phyloP scores from a whole-genome alignment of 2,113 vertebrate species.

The Pardalotus punctatus region DNA sequence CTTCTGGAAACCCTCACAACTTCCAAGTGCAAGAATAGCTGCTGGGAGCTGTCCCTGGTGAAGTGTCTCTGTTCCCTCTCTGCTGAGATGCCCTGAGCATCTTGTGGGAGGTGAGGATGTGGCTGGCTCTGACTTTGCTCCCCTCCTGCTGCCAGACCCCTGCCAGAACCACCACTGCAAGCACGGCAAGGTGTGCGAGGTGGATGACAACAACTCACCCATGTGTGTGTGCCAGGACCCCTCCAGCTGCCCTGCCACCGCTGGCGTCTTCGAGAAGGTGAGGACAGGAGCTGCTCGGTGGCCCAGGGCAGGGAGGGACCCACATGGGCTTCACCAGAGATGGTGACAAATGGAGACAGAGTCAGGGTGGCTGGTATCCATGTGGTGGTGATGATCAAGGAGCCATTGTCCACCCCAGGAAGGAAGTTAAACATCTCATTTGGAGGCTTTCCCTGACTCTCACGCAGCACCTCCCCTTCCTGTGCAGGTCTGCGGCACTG shows the following conservation, averaged over 20 bases:
- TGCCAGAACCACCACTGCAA: conserved; percentile 97
- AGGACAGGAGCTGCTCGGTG: not conserved
- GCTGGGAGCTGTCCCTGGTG: not conserved
- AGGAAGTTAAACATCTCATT: not conserved
- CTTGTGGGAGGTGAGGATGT: not conserved
- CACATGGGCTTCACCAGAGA: not conserved
- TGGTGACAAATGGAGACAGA: not conserved
- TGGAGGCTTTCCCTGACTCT: not conserved
- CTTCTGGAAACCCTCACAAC: not conserved
- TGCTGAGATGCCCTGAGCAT: not conserved
- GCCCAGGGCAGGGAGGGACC: not conserved
- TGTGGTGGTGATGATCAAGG: not conserved
- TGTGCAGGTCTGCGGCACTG: conserved; percentile 89
- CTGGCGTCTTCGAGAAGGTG: conserved; percentile 92
- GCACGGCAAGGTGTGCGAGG: conserved; percentile 95
- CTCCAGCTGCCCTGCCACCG: conserved; percentile 83
- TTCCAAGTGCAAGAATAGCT: not conserved
- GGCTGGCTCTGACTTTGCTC: not conserved
- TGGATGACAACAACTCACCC: conserved; percentile 91
- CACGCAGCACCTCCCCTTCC: not conserved
- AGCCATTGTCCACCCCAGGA: not conserved
- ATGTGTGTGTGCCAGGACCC: conserved; percentile 98
- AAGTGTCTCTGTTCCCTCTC: not conserved
- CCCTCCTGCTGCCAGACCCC: conserved; percentile 75
- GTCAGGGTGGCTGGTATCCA: not conserved